Evolutionary conservation across 2,888 invertebrate species (phyloP).

Genomic region (Uropetala carovei): DNA sequence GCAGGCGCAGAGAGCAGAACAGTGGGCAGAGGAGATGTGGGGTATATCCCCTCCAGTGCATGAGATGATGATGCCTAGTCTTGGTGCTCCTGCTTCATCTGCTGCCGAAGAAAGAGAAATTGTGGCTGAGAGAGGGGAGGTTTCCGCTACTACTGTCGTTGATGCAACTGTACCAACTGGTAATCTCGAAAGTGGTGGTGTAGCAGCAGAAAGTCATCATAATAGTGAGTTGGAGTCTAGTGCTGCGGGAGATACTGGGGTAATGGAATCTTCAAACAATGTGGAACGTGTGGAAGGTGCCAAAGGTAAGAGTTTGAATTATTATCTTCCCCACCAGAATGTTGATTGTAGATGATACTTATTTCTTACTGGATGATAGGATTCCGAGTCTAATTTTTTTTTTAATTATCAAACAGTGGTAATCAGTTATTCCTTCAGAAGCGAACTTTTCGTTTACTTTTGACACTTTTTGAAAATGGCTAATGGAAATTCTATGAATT

Average conservation of each 20-base stretch:
- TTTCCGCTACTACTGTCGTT: not conserved
- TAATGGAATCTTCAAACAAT: not conserved
- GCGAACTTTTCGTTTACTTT: too few species aligned
- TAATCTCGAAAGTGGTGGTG: not conserved
- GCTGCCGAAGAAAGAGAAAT: not conserved
- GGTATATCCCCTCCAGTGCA: not conserved
- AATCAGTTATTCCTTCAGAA: not conserved
- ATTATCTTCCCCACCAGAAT: not conserved
- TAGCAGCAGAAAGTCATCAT: not conserved
- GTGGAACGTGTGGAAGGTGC: not conserved
- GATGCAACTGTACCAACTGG: not conserved
- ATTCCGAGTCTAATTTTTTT: not conserved
- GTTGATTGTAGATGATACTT: not conserved
- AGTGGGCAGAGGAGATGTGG: constrained; percentile 58
- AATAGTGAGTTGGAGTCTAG: not conserved
- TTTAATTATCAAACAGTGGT: not conserved
- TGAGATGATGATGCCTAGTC: not conserved
- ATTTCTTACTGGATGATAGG: not conserved
- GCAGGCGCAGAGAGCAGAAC: constrained; percentile 38
- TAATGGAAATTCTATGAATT: too few species aligned
- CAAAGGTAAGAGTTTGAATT: constrained; percentile 9
- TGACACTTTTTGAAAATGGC: too few species aligned
- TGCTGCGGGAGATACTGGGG: not conserved
- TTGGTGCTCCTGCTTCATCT: not conserved
- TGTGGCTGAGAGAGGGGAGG: not conserved